Percentiles rank a stretch among this genome's conserved stretches.
These are phyloP conservation scores for Platyscapa corneri DNA, from an alignment of 1,140 invertebrate species.

Conservation along the genomic window DNA sequence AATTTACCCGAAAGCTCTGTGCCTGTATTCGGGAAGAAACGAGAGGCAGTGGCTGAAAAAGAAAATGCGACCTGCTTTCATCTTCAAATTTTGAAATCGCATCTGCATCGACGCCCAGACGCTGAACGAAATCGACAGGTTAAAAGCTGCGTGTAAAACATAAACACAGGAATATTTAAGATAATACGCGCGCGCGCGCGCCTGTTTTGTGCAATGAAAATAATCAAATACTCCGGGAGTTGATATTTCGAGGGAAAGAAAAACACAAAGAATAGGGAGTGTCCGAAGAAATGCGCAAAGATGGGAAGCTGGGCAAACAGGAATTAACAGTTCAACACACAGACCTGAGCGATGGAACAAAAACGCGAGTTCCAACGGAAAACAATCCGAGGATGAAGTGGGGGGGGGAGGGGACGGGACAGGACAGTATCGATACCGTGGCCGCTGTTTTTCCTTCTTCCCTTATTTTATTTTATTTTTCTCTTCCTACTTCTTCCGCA, in stretches of 20 bases:
- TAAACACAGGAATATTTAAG: background rate
- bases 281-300: background rate
- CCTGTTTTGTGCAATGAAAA: background rate
- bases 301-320: constrained; percentile 51
- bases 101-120: background rate
- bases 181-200: background rate
- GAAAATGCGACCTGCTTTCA: constrained; percentile 32
- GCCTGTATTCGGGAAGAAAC: background rate
- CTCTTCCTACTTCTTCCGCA: background rate
- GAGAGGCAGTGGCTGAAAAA: background rate
- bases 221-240: background rate
- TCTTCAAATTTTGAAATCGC: background rate
- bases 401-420: background rate
- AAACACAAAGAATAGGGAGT: background rate
- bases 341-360: background rate
- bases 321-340: constrained; percentile 58
- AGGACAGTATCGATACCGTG: background rate
- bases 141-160: background rate
- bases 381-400: constrained; percentile 6
- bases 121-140: background rate
- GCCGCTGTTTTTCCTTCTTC: background rate
- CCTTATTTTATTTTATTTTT: background rate
- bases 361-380: constrained; percentile 23
- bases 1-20: constrained; percentile 44
- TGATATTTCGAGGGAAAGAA: background rate